Conservation (phyloP, 30 jellyfish, hydroid and myxozoan genomes). For the Sanderia malayensis region DNA sequence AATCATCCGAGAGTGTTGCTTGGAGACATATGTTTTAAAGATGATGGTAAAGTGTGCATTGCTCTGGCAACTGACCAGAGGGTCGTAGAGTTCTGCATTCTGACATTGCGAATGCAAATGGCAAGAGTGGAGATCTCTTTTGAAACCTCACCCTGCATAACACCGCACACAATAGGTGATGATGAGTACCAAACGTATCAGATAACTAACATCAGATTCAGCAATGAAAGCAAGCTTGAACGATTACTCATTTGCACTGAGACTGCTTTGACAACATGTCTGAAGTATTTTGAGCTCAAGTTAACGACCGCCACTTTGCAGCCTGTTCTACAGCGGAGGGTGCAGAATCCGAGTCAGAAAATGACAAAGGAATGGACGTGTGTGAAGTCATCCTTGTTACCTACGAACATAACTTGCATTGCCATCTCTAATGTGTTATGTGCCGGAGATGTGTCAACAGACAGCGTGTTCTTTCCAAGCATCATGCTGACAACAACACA, state of each 20-base stretch:
- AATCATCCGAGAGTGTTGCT: slow-evolving; percentile 32
- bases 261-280: slow-evolving; percentile 32
- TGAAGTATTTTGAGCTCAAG: slow-evolving; percentile 58
- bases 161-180: slow-evolving; percentile 52
- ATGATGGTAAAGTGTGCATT: slow-evolving; percentile 57
- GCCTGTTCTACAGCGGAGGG: slow-evolving; percentile 59
- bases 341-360: slow-evolving; percentile 30
- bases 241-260: slow-evolving; percentile 52
- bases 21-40: slow-evolving; percentile 57
- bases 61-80: slow-evolving; percentile 53
- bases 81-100: slow-evolving; percentile 64
- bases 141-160: slow-evolving; percentile 74
- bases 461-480: slow-evolving; percentile 14
- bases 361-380: slow-evolving; percentile 38
- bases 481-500: slow-evolving; percentile 20
- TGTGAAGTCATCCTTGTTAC: slow-evolving; percentile 20
- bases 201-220: slow-evolving; percentile 40
- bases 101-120: slow-evolving; percentile 28
- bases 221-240: slow-evolving; percentile 40
- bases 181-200: slow-evolving; percentile 41
- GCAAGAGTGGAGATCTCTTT: slow-evolving; percentile 38
- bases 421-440: slow-evolving; percentile 15
- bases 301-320: slow-evolving; percentile 61
- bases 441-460: slow-evolving; percentile 7
- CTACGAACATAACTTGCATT: slow-evolving; percentile 18